Evolutionary conservation across 2,888 invertebrate genomes (phyloP), one percentile per base, ranked within the genome.

Genomic region (Chymomyza amoena): DNA sequence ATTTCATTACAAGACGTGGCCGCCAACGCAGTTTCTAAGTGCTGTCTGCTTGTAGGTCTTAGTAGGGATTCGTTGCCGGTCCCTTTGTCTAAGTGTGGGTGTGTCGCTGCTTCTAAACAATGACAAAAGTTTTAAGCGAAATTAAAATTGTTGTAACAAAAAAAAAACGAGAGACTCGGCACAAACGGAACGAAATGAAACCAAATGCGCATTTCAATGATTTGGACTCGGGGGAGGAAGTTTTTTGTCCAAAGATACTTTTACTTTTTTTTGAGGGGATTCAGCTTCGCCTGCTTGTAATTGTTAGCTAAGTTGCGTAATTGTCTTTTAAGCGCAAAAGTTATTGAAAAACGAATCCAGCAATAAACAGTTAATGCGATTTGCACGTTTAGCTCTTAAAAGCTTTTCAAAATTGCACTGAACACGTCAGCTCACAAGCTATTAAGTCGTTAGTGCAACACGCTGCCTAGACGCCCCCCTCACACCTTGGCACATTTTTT

Each of bases 381-480:
- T 75, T 74, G 64, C 74, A 45, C 20, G 54, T 20, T 54, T 18
- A 73, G 69, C 61, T 28, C 15, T 18, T 61, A n/a, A 16, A 36
- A 20, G n/a, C 32, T 32, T n/a, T 36, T n/a, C 52, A 10, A 16
- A 18, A 16, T 18, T 54, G 52, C 52, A 54, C 52, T 18, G 16
- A 54, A 18, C 18, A 73, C 66, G 52, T 60, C 54, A 73, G 61
- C 74, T 72, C 69, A 64, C 65, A 66, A 79, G 89, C 88, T 88
- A 87, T 89, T 88, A 89, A 88, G 87, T 89, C 89, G 89, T 89
- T 89, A 88, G 89, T 84, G 15, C n/a, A 16, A 52, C 18, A n/a
- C 52, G 5, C n/a, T 52, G 52, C 75, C 72, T 76, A 67, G 62
- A 69, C 77, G 63, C 51, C 28, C 9, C 62, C 57, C 10, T 13